Base-by-base conservation (phyloP, 2,113 vertebrate genomes). In the Tragelaphus scriptus region DNA sequence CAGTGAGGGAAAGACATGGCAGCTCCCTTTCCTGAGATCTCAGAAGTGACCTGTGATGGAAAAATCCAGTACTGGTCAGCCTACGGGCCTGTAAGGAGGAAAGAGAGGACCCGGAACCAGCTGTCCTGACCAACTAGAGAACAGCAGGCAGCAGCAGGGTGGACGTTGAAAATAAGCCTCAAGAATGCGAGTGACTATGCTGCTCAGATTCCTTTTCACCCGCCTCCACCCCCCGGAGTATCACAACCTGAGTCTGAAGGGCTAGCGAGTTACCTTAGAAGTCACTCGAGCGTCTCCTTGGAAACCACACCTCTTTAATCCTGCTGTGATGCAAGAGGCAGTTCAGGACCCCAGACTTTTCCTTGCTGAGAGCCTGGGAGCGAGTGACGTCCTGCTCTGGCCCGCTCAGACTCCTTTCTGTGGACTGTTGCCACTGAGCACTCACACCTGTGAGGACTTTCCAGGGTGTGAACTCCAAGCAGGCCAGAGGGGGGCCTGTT, bases 341-440 rank as follows among this genome's bases (percentile, higher is more conserved):
- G 63, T 55, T 16, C 63, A 59, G 91, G 9, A 85, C 40, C 15
- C 63, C 30, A 23, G 13, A 6, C 15, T 85, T 21, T 61, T 32
- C 15, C n/a, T 79, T 25, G 55, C 36, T 53, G n/a, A 16, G 53
- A 85, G 68, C 68, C 68, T 40, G 68, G n/a, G 36, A 40, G 5
- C 19, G 0, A 40, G 63, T 15, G 8, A n/a, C 0, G 2, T 47
- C 88, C 85, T 12, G 23, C 40, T 28, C 28, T 19, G 47, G 23
- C 3, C 47, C 3, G 8, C 53, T 59, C 5, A 14, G 49, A 49
- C 36, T 49, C 15, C 36, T 55, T 55, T 32, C 12, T 44, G 14
- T 2, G 13, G n/a, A 85, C 40, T 28, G n/a, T 26, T 0, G 4
- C 19, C 4, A 2, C 26, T 75, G 44, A 26, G 19, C 11, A 4